Conservation (phyloP, 2,888 invertebrate genomes). For the Rhingia campestris region DNA sequence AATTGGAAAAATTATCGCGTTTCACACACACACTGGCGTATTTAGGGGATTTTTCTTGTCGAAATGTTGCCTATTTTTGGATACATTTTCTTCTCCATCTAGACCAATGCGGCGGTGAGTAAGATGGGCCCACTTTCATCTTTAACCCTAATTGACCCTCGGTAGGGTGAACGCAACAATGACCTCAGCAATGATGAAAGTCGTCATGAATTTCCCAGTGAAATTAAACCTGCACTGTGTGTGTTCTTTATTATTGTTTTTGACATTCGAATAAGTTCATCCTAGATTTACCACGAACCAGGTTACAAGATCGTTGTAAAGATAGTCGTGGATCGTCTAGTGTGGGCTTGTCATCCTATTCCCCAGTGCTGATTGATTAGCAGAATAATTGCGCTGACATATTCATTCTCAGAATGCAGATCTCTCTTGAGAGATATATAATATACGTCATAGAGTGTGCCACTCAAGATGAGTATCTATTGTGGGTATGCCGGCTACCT, state of each 20-base stretch:
- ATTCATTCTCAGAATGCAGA: slow-evolving; percentile 43
- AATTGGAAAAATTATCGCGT: slow-evolving; percentile 45
- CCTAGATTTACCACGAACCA: slow-evolving; percentile 46
- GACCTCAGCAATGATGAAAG: slow-evolving; percentile 28
- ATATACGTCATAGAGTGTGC: slow-evolving; percentile 2
- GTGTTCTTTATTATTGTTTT: slow-evolving; percentile 32
- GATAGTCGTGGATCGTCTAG: slow-evolving; percentile 28
- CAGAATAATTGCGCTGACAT: slow-evolving; percentile 63
- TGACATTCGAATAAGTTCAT: background rate
- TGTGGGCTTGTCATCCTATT: slow-evolving; percentile 51
- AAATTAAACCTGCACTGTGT: slow-evolving; percentile 35
- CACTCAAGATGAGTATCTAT: slow-evolving; percentile 20
- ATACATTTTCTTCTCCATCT: background rate
- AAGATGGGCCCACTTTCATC: background rate
- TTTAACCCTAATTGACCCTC: slow-evolving; percentile 56
- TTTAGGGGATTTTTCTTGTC: slow-evolving; percentile 25
- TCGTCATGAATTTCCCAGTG: slow-evolving; percentile 5
- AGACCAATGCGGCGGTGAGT: slow-evolving; percentile 58
- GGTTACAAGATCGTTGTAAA: slow-evolving; percentile 54
- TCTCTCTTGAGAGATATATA: slow-evolving; percentile 28
- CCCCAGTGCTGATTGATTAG: slow-evolving; percentile 61
- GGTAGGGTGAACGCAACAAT: background rate
- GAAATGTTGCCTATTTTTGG: slow-evolving; percentile 50
- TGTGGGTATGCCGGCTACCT: slow-evolving; percentile 43
- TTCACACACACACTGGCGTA: background rate